These are phyloP conservation scores for Neogobius melanostomus DNA, from an alignment of 2,113 vertebrate species.

Conservation along the genomic window DNA sequence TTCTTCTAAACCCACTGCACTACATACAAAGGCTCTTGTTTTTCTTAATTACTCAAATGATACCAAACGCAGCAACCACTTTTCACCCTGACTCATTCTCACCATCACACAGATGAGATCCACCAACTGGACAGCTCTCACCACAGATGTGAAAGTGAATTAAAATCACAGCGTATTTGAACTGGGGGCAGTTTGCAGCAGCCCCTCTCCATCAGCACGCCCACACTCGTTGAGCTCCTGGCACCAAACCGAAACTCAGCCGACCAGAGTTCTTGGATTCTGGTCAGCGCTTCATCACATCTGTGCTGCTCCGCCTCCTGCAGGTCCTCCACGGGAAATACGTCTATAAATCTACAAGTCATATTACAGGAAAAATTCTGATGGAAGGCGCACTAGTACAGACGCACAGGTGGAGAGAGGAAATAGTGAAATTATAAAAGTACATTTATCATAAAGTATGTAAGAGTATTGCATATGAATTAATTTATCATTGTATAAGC, in stretches of 20 bases:
- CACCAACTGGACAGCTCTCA: constrained; percentile 29
- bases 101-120: constrained; percentile 11
- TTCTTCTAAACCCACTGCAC: background rate
- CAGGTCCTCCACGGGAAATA: constrained; percentile 48
- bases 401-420: constrained; percentile 45
- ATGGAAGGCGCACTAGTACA: constrained; percentile 51
- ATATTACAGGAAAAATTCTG: constrained; percentile 56
- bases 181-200: constrained; percentile 29
- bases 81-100: background rate
- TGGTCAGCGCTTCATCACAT: constrained; percentile 63
- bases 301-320: constrained; percentile 60
- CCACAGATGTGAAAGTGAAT: constrained; percentile 53
- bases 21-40: background rate
- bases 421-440: constrained; percentile 5
- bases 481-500: no score
- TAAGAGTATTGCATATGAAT: no score
- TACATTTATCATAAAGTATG: no score
- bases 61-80: background rate
- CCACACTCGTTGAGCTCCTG: constrained; percentile 44
- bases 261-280: constrained; percentile 57
- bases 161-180: constrained; percentile 39
- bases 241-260: constrained; percentile 36
- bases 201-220: constrained; percentile 20
- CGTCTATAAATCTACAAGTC: constrained; percentile 71
- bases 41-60: background rate